Base-by-base conservation (phyloP, 2,888 invertebrate genomes). In the Rhingia campestris region DNA sequence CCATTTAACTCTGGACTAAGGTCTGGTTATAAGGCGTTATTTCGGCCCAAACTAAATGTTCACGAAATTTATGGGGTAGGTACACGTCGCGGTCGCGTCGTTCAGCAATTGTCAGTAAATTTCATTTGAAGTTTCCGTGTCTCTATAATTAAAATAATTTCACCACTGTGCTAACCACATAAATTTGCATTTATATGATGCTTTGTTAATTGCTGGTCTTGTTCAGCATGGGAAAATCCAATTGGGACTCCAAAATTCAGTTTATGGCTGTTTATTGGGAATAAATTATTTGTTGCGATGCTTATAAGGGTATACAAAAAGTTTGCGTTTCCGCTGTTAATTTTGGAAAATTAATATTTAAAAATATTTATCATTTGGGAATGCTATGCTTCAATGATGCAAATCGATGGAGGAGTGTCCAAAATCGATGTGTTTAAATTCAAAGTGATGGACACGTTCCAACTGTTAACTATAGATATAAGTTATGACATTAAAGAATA, bases 91-190 rank as follows among this genome's bases (percentile, higher is more conserved):
- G 35, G 49, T 6, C 4, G 33, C 10, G 12, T 6, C 35, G 35
- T 45, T n/a, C 59, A 12, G n/a, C 47, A 45, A 49, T 80, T 67
- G 67, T 61, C n/a, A 53, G 66, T 66, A 66, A 67, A 80, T 74
- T 74, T 56, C 56, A 49, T 74, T 67, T 61, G 6, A 63, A 56
- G 45, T 14, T 54, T 33, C 33, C 33, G 30, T 56, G 41, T 56
- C 35, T 7, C n/a, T n/a, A 54, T 64, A 74, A 74, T 74, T 74
- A 74, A 74, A 64, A 74, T 43, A 74, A 66, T 74, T 74, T 74
- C 49, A 35, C n/a, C 47, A n/a, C 30, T 4, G 14, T 33, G 58
- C 53, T 56, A 49, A 35, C 56, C 45, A 47, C 49, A 64, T 74
- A 66, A 64, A 66, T 74, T 66, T 41, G 12, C 33, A 74, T 74